Evolutionary conservation across 2,888 invertebrate genomes (phyloP).

Genomic region (Sabellastarte sp.): DNA sequence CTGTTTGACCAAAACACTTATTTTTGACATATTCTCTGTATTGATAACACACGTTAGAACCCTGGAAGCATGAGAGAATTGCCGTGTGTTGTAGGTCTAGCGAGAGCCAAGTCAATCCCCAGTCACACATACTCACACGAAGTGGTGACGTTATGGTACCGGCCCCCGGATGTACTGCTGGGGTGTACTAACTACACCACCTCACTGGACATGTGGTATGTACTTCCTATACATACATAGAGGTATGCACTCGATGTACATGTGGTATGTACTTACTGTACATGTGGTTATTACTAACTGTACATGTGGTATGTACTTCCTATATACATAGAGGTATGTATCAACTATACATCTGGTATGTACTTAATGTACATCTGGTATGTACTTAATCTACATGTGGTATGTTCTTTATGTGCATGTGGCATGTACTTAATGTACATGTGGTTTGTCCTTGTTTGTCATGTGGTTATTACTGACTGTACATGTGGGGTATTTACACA

Average conservation of each 20-base stretch:
- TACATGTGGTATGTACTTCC: slow-evolving; percentile 66
- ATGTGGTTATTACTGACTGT: no score
- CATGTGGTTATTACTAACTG: slow-evolving; percentile 67
- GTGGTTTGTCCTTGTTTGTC: no score
- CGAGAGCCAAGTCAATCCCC: slow-evolving; percentile 96
- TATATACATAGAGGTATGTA: slow-evolving; percentile 70
- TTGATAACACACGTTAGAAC: no score
- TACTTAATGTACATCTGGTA: slow-evolving; percentile 71
- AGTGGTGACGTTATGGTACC: slow-evolving; percentile 95
- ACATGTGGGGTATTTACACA: no score
- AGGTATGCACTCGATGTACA: slow-evolving; percentile 85
- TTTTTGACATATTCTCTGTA: no score
- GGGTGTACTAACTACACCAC: slow-evolving; percentile 82
- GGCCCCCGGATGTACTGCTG: slow-evolving; percentile 96
- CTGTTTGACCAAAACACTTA: no score
- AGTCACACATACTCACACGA: slow-evolving; percentile 98
- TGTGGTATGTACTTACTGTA: slow-evolving; percentile 83
- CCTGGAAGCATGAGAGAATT: no score
- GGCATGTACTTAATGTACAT: no score
- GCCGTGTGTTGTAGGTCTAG: slow-evolving; percentile 74
- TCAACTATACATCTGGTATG: slow-evolving; percentile 71
- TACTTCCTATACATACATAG: slow-evolving; percentile 6
- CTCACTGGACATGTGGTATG: slow-evolving; percentile 70
- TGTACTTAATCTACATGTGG: no score
- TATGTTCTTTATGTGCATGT: no score